Evolutionary conservation across 2,888 invertebrate genomes (phyloP), one percentile per base, ranked within the genome.

Genomic region (Thalpophila matura): DNA sequence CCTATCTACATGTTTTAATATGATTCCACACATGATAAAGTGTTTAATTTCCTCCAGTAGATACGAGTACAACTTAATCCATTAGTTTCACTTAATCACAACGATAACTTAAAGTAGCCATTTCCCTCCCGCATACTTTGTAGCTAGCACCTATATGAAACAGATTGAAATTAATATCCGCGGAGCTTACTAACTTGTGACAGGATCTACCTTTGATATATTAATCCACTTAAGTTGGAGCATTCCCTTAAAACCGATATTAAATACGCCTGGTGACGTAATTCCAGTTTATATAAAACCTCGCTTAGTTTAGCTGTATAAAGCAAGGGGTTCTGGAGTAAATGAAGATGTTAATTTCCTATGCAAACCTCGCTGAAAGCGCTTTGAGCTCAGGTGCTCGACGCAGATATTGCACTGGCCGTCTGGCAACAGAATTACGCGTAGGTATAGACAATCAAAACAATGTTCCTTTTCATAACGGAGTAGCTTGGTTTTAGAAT

Each of bases 341-440:
- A 78, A 76, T 77, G 75, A 78, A 79, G 82, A 83, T 82, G 86
- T 85, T 87, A 88, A 87, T 87, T 88, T 86, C 80, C 85, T 85
- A 81, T 78, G 82, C 81, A 84, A 86, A 81, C 80, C 73, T 74
- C 62, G 57, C 40, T 62, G 75, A 66, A 61, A 80, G 79, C 57
- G 76, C 79, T 74, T 77, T 76, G 74, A 64, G 67, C 76, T 71
- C 84, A 82, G 80, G 79, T 81, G 80, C 66, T 69, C 57, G 50
- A 22, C 62, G 46, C 53, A 65, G 77, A 78, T 76, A 82, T 79
- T 76, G 76, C 70, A 56, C 57, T 63, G 49, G 46, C 42, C 50
- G 40, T 12, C 42, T 51, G 22, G 24, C 22, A 50, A 49, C 46
- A 58, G 56, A 65, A 69, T 70, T 69, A 69, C 47, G 45, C 18